Evolutionary conservation across 1,140 invertebrate genomes (phyloP).

Genomic region (Lanistes nyassanus): DNA sequence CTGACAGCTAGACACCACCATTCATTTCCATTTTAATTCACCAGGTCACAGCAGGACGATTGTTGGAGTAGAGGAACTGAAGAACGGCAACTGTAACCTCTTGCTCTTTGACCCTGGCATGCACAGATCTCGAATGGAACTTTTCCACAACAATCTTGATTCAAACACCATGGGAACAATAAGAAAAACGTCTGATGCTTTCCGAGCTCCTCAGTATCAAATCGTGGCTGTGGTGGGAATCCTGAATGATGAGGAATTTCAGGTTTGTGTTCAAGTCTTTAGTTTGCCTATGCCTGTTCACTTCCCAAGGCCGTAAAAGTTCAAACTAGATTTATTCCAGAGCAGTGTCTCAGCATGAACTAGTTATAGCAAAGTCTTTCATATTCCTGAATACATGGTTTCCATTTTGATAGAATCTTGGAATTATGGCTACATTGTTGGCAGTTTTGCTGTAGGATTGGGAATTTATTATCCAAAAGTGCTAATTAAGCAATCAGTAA

Average conservation of each 20-base stretch:
- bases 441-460: too few species aligned
- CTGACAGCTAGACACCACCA: too few species aligned
- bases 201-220: slow-evolving; percentile 88
- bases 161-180: slow-evolving; percentile 77
- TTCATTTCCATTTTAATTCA: slow-evolving; percentile 32
- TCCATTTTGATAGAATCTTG: too few species aligned
- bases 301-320: too few species aligned
- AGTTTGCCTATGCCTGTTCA: too few species aligned
- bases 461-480: too few species aligned
- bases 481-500: too few species aligned
- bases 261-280: slow-evolving; percentile 45
- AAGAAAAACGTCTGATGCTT: slow-evolving; percentile 76
- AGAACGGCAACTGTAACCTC: slow-evolving; percentile 77
- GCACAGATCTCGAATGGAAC: slow-evolving; percentile 80
- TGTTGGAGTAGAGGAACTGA: slow-evolving; percentile 82
- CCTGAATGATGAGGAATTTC: slow-evolving; percentile 76
- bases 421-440: too few species aligned
- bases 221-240: slow-evolving; percentile 82
- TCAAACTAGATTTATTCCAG: too few species aligned
- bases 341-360: too few species aligned
- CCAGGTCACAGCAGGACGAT: slow-evolving; percentile 90
- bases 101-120: slow-evolving; percentile 89
- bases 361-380: too few species aligned
- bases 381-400: too few species aligned
- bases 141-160: slow-evolving; percentile 71